Evolutionary conservation across 2,113 vertebrate species (phyloP), one percentile per base, ranked within the genome.

Genomic region (Spea bombifrons): DNA sequence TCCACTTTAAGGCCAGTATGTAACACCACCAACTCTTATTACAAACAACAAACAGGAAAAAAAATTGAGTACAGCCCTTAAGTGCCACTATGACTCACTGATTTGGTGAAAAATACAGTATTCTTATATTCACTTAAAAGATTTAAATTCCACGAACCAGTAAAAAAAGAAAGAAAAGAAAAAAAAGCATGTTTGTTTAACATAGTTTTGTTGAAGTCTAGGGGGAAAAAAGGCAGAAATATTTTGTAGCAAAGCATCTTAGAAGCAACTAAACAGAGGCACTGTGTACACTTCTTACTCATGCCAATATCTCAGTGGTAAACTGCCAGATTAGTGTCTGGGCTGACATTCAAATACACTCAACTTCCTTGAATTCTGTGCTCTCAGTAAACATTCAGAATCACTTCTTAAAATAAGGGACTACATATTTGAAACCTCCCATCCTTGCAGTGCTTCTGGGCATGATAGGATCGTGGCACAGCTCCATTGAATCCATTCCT

Each of bases 201-300:
- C 81, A 78, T 73, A 70, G 78, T 89, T 88, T 84, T 85, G 73
- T 16, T 69, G 67, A 64, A 81, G 84, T 85, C 85, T 84, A 83
- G 76, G 86, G 13, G 55, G 10, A 73, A 79, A 79, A 71, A 87
- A 90, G 86, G 82, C 83, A 85, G 84, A 86, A 87, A 85, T 84
- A 87, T 89, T 87, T 90, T 87, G 86, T 90, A 88, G 88, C 84
- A 88, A 91, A 69, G 55, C 17, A 75, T 90, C 83, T 85, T 80
- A 73, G 67, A 84, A 88, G 88, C 84, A 86, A 85, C 87, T 87
- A 87, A 90, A 90, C 90, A 88, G 85, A 91, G 87, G 84, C 81
- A 81, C 85, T 80, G 84, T 90, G 87, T 85, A 86, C 85, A 89
- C 86, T 88, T 91, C 90, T 88, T 87, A 88, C 87, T 89, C 87